Evolutionary conservation across 1,140 invertebrate species (phyloP), one percentile per base, ranked within the genome.

Genomic region (Diabrotica undecimpunctata): DNA sequence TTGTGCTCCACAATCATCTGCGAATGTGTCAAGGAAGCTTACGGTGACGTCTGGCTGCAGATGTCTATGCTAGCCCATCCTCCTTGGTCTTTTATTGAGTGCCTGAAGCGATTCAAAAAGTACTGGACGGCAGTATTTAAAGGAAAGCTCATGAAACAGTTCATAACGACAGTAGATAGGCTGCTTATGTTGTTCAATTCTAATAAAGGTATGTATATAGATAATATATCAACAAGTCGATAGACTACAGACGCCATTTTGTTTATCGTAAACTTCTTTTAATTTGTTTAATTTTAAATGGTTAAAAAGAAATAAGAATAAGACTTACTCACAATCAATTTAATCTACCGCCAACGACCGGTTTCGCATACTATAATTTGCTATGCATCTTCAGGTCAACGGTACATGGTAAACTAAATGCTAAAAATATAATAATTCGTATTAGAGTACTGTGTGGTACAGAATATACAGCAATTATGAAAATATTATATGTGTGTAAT

Each of bases 51-150:
- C 0, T 72, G 66, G 61, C 61, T 12, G 10, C 69, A 70, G 46
- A 73, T 74, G 66, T 63, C 65, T 54, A 63, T 72, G 62, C 53
- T 71, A 9, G 46, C 55, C 38, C 55, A 62, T 7, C 57, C 51
- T 9, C 70, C 73, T 46, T 70, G 72, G 70, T 60, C 65, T 9
- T 66, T 74, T 53, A 14, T 50, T 11, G 68, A 66, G 10, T 74
- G 73, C 41, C 55, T 74, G 7, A 65, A 65, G 56, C 66, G 67
- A 39, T 68, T 74, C 59, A 65, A 62, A 35, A 66, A 66, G 41
- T 74, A 74, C 59, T 74, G 73, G 73, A 60, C 50, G n/a, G 57
- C 69, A 35, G 70, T 73, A 9, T 74, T 73, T 58, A 61, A 64
- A 51, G 66, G 69, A 5, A 59, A 69, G 14, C 10, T 74, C 35